These are phyloP conservation scores for Brenthis ino DNA, from an alignment of 2,888 invertebrate genomes.

Conservation along the genomic window DNA sequence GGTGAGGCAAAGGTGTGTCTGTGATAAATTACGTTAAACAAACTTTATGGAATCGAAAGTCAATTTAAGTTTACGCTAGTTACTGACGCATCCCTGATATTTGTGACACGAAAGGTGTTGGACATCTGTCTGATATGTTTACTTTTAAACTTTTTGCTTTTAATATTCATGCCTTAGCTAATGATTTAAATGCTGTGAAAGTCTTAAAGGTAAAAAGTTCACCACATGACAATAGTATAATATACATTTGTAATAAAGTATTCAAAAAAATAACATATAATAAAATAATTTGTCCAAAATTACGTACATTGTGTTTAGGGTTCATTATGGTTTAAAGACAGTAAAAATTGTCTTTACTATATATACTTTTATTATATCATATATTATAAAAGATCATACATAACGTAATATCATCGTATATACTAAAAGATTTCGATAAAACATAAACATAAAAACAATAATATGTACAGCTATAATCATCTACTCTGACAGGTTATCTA, in stretches of 20 bases:
- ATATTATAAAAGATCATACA: no score
- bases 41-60: constrained; percentile 43
- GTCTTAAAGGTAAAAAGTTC: no score
- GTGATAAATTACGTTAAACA: constrained; percentile 47
- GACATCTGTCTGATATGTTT: constrained; percentile 15
- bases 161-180: background rate
- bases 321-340: background rate
- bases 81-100: constrained; percentile 19
- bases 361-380: background rate
- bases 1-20: constrained; percentile 60
- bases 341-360: background rate
- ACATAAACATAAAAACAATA: no score
- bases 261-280: no score
- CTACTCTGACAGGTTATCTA: no score
- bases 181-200: background rate
- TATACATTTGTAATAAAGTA: no score
- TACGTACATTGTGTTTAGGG: no score
- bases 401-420: no score
- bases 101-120: constrained; percentile 5
- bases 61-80: constrained; percentile 25
- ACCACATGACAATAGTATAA: no score
- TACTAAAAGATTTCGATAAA: no score
- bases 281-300: no score
- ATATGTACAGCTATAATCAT: no score
- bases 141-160: constrained; percentile 4